phyloP scores from a whole-genome alignment of 2,888 invertebrate genomes.

The Xanthorhoe spadicearia region DNA sequence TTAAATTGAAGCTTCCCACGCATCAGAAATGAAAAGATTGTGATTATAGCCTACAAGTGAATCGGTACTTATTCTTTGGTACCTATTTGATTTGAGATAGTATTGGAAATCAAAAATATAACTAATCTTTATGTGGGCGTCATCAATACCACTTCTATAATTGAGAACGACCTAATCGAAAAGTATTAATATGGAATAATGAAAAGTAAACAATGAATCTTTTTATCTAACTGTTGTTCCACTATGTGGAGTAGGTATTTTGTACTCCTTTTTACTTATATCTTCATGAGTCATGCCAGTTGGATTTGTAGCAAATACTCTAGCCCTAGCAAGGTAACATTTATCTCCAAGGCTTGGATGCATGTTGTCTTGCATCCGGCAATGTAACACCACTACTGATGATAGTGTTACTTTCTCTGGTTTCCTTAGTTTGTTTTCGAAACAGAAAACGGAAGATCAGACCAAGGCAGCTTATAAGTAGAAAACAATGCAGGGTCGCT shows the following conservation, averaged over 20 bases:
- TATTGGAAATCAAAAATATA: not conserved
- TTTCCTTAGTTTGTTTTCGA: slow-evolving; percentile 3
- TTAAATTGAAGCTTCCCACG: not conserved
- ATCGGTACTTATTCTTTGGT: not conserved
- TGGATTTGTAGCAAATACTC: too few relatives aligned
- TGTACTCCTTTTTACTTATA: too few relatives aligned
- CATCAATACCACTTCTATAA: too few relatives aligned
- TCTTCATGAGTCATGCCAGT: too few relatives aligned
- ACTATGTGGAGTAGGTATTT: too few relatives aligned
- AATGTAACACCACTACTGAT: not conserved
- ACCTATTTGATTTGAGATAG: not conserved
- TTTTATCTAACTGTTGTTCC: too few relatives aligned
- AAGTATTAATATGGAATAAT: too few relatives aligned
- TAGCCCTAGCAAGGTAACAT: too few relatives aligned
- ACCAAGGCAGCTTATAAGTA: slow-evolving; percentile 46
- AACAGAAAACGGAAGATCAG: slow-evolving; percentile 49
- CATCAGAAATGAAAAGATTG: not conserved
- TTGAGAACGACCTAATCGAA: too few relatives aligned
- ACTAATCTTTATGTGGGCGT: not conserved
- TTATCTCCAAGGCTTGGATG: too few relatives aligned
- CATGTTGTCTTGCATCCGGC: too few relatives aligned
- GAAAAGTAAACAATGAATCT: too few relatives aligned
- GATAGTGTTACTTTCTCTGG: not conserved
- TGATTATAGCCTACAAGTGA: not conserved
- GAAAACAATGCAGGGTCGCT: slow-evolving; percentile 71